Percentiles rank a stretch among this genome's conserved stretches.
phyloP scores from a whole-genome alignment of 2,797 vertebrate genomes.

The Botia kubotai region DNA sequence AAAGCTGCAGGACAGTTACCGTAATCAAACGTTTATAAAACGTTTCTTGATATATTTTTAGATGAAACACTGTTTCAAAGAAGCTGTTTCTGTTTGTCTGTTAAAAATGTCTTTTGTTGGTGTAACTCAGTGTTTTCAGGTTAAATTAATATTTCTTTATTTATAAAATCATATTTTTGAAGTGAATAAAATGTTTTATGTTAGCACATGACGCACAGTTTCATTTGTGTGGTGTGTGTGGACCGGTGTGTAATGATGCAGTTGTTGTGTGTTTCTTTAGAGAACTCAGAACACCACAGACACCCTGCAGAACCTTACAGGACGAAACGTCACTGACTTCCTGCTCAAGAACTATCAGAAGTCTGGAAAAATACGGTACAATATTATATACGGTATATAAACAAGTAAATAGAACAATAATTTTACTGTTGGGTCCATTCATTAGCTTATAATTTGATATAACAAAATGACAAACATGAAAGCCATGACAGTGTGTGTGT shows the following conservation, averaged over 20 bases:
- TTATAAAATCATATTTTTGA: neutral
- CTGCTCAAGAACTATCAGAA: conserved; percentile 88
- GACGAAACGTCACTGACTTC: conserved; percentile 91
- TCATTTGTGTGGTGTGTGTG: neutral
- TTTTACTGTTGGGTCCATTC: neutral
- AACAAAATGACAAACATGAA: neutral
- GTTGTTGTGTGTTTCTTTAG: conserved; percentile 69
- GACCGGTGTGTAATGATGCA: neutral
- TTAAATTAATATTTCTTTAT: too few relatives aligned
- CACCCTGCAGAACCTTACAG: conserved; percentile 87
- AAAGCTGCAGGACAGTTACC: too few relatives aligned
- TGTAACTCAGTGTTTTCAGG: too few relatives aligned
- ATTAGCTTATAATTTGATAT: neutral
- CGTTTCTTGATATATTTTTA: too few relatives aligned
- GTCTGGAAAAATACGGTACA: conserved; percentile 74
- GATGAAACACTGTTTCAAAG: too few relatives aligned
- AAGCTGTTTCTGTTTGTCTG: too few relatives aligned
- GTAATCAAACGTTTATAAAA: too few relatives aligned
- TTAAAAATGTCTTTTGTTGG: too few relatives aligned
- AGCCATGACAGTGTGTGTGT: neutral
- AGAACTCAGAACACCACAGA: conserved; percentile 90
- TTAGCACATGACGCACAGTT: too few relatives aligned
- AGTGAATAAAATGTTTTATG: neutral
- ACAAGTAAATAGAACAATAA: neutral
- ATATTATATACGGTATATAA: neutral